Conservation (phyloP, 2,113 vertebrate genomes). For the Ameiurus melas region DNA sequence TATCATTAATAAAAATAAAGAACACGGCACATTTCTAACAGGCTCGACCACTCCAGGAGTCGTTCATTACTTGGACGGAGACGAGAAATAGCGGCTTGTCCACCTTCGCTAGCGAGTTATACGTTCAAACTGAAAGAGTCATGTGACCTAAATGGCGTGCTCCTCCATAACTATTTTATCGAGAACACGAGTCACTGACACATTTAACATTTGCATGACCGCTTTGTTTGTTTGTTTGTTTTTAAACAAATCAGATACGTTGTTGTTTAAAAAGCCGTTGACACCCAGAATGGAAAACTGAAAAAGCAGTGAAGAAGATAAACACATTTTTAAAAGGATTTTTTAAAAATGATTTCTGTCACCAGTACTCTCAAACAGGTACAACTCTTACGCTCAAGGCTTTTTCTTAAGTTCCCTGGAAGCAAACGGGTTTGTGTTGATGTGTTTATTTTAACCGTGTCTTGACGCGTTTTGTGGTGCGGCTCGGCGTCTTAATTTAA, state of each 20-base stretch:
- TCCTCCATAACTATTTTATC: neutral
- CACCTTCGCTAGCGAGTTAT: neutral
- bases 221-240: neutral
- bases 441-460: neutral
- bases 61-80: neutral
- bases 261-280: neutral
- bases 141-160: neutral
- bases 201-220: neutral
- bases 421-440: neutral
- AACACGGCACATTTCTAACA: neutral
- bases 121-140: neutral
- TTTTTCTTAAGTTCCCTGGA: neutral
- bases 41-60: too few species aligned
- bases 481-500: neutral
- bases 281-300: neutral
- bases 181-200: neutral
- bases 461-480: neutral
- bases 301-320: neutral
- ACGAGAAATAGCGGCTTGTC: neutral
- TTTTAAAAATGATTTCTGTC: neutral
- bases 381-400: neutral
- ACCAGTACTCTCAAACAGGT: neutral
- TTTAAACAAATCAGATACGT: neutral
- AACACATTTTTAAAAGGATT: neutral
- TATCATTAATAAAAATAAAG: neutral